A percentile compares a stretch with the other conserved stretches of the same genome.
Evolutionary conservation across 2,113 vertebrate genomes (phyloP).

Genomic region (Cercopithecus mona): DNA sequence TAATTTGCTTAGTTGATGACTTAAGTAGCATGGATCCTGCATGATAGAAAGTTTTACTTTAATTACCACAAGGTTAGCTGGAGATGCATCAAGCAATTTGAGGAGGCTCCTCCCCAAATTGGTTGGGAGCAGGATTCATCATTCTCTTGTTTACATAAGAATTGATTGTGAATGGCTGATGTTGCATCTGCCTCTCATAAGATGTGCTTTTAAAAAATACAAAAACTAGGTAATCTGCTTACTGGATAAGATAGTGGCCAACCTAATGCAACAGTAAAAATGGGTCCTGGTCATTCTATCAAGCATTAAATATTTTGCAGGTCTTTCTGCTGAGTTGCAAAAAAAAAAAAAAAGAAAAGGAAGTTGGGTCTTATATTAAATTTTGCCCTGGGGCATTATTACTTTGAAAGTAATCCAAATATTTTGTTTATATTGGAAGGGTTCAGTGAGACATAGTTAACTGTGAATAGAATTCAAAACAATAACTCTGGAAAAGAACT

Average conservation of each 20-base stretch:
- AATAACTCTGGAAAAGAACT: constrained; percentile 63
- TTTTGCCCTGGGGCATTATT: constrained; percentile 76
- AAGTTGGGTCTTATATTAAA: constrained; percentile 69
- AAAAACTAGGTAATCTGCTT: constrained; percentile 30
- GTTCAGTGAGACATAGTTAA: constrained; percentile 72
- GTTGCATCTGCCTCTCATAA: background rate
- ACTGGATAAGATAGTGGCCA: constrained; percentile 51
- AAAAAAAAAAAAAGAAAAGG: background rate
- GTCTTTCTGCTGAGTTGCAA: constrained; percentile 58
- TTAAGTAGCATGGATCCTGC: background rate
- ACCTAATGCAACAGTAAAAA: constrained; percentile 48
- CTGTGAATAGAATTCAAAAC: constrained; percentile 78
- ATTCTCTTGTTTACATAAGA: constrained; percentile 28
- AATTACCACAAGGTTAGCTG: constrained; percentile 1
- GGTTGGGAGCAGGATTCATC: background rate
- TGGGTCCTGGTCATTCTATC: constrained; percentile 55
- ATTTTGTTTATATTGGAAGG: constrained; percentile 78
- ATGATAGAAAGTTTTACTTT: constrained; percentile 44
- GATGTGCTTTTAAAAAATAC: background rate
- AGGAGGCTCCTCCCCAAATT: constrained; percentile 24
- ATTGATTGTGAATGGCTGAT: constrained; percentile 36
- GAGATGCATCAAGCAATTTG: background rate
- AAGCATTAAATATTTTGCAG: constrained; percentile 71
- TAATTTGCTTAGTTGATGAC: constrained; percentile 50
- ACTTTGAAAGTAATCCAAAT: constrained; percentile 78